Percentiles rank a stretch among this genome's conserved stretches.
Evolutionary conservation across 2,113 vertebrate genomes (phyloP).

Genomic region (Notarius quadriscutis): DNA sequence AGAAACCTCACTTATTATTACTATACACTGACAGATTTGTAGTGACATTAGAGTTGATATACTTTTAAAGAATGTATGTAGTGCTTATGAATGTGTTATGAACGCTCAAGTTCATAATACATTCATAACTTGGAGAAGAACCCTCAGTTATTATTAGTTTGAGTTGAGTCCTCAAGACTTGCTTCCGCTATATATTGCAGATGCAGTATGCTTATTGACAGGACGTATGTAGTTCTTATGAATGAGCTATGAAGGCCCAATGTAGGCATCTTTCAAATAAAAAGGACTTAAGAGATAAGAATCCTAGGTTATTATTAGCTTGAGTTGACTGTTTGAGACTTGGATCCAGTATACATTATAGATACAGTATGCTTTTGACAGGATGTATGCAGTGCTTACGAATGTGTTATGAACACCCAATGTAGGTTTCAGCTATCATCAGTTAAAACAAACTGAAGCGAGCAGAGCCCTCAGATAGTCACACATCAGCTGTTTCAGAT

Average conservation of each 20-base stretch:
- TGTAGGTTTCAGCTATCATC: not conserved
- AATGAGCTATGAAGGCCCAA: not conserved
- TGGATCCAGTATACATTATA: not conserved
- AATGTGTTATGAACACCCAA: not conserved
- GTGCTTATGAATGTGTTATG: not conserved
- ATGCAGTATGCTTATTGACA: not conserved
- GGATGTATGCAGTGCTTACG: not conserved
- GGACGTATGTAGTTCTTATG: not conserved
- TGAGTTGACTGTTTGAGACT: not conserved
- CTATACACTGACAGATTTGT: not conserved
- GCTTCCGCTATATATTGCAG: too few species aligned
- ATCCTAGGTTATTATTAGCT: not conserved
- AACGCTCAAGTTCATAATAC: not conserved
- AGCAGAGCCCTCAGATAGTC: too few species aligned
- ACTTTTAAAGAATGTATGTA: not conserved
- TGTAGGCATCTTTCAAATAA: not conserved
- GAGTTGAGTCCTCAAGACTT: too few species aligned
- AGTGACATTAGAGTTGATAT: too few species aligned
- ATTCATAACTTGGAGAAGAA: too few species aligned
- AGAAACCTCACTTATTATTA: not conserved
- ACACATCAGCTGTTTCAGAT: not conserved
- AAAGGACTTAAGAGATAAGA: not conserved
- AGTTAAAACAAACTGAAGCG: too few species aligned
- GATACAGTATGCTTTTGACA: not conserved
- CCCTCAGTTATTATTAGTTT: too few species aligned